Percentiles rank a stretch among this genome's conserved stretches.
phyloP scores from a whole-genome alignment of 2,113 vertebrate species.

The Zapus hudsonius region DNA sequence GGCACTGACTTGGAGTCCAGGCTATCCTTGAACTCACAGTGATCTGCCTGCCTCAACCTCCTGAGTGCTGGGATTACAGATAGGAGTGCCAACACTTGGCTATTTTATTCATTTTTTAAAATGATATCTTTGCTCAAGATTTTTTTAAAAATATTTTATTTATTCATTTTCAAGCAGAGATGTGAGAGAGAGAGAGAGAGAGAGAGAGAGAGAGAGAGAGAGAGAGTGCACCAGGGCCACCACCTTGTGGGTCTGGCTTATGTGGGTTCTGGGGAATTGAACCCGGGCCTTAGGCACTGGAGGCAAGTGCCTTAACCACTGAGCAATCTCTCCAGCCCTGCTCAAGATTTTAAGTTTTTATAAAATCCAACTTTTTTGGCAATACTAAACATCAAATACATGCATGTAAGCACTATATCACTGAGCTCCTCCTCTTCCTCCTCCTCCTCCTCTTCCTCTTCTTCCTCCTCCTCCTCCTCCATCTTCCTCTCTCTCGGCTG shows the following conservation, averaged over 20 bases:
- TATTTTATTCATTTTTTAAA: neutral
- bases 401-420: neutral
- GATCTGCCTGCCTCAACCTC: neutral
- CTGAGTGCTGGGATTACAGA: neutral
- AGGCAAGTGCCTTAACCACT: too few relatives aligned
- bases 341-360: neutral
- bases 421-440: neutral
- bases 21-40: neutral
- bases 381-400: neutral
- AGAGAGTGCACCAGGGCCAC: too few relatives aligned
- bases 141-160: too few relatives aligned
- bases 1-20: neutral
- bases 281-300: too few relatives aligned
- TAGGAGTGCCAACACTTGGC: neutral
- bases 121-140: neutral
- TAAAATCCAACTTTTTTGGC: neutral
- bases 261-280: too few relatives aligned
- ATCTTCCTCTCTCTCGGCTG: too few relatives aligned
- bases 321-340: too few relatives aligned
- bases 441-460: neutral
- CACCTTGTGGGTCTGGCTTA: too few relatives aligned
- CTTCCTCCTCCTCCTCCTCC: too few relatives aligned
- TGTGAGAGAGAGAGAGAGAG: too few relatives aligned
- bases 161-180: too few relatives aligned
- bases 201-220: too few relatives aligned